A percentile compares a stretch with the other conserved stretches of the same genome.
Conservation (phyloP, 1,140 invertebrate species). For the Zaprionus capensis region DNA sequence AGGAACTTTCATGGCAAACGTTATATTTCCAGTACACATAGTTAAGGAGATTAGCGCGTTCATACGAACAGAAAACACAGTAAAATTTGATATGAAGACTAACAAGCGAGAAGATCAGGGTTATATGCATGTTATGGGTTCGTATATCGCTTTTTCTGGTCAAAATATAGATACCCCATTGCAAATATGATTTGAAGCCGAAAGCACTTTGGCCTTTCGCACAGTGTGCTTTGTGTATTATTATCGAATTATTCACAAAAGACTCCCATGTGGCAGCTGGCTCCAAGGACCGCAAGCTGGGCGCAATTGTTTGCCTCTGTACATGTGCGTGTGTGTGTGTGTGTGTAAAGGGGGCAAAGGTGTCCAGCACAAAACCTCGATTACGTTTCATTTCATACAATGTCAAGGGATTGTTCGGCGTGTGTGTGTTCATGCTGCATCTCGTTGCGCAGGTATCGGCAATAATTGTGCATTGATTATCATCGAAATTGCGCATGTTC, state of each 20-base stretch:
- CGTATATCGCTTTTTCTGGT: no score
- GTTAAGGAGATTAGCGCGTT: neutral
- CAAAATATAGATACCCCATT: neutral
- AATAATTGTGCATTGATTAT: conserved; percentile 77
- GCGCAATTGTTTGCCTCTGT: neutral
- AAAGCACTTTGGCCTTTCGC: neutral
- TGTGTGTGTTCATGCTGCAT: conserved; percentile 9
- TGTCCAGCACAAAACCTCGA: neutral
- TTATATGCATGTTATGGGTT: no score
- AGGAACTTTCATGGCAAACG: neutral
- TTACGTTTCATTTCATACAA: neutral
- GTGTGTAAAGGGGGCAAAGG: neutral
- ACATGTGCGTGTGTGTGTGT: neutral
- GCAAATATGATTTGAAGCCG: neutral
- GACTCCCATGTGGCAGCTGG: conserved; percentile 7
- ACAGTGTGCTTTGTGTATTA: neutral
- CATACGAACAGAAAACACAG: neutral
- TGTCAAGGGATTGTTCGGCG: neutral
- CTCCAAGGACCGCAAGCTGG: neutral
- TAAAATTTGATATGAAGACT: neutral
- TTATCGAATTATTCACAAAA: conserved; percentile 8
- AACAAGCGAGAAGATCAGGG: no score
- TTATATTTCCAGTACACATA: neutral
- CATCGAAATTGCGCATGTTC: conserved; percentile 65
- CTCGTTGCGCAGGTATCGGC: conserved; percentile 28